Percentiles rank a stretch among this genome's conserved stretches.
phyloP scores from a whole-genome alignment of 2,113 vertebrate species.

The Chelonoidis abingdonii region DNA sequence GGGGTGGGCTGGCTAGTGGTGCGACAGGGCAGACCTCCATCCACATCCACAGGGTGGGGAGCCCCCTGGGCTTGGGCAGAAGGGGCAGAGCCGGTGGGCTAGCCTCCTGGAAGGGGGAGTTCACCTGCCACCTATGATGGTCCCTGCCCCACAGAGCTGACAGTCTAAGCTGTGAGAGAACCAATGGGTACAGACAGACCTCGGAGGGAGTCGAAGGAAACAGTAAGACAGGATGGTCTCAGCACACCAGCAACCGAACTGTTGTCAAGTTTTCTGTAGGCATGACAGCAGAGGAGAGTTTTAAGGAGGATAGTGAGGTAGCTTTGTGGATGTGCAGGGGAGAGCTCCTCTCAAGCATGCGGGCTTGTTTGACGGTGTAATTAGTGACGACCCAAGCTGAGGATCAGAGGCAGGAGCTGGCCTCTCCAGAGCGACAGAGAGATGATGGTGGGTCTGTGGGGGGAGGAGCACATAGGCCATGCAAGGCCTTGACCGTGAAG shows the following conservation, averaged over 20 bases:
- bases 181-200: background rate
- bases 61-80: too few species aligned
- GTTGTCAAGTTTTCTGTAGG: background rate
- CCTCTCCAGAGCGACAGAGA: too few species aligned
- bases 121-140: background rate
- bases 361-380: background rate
- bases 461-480: too few species aligned
- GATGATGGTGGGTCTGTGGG: too few species aligned
- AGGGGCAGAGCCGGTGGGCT: too few species aligned
- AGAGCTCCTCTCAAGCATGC: background rate
- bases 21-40: too few species aligned
- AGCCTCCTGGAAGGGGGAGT: too few species aligned
- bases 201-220: background rate
- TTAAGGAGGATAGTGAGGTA: accelerated
- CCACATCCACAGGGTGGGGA: too few species aligned
- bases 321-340: accelerated
- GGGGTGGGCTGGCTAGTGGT: too few species aligned
- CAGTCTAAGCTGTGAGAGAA: background rate
- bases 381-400: background rate
- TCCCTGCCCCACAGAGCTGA: background rate
- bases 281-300: background rate
- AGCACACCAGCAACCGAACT: background rate
- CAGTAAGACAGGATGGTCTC: background rate
- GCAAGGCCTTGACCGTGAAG: too few species aligned
- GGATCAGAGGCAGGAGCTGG: background rate